Percentiles rank a stretch among this genome's conserved stretches.
Evolutionary conservation across 1,140 invertebrate species (phyloP).

Genomic region (Dreissena polymorpha): DNA sequence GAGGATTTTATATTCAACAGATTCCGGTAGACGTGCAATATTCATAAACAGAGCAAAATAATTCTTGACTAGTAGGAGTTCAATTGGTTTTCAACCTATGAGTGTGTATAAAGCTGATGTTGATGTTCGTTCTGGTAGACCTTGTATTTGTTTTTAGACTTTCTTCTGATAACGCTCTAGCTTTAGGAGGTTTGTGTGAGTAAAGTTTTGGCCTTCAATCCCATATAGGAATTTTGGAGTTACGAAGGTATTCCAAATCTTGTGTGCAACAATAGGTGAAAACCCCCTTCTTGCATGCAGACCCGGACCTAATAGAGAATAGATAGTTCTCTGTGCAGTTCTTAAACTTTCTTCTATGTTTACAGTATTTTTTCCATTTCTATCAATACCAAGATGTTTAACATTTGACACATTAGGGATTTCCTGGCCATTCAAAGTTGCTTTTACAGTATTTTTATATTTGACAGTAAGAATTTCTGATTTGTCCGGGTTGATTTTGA

Average conservation of each 20-base stretch:
- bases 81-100: neutral
- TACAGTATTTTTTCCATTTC: neutral
- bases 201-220: neutral
- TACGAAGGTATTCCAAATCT: neutral
- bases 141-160: neutral
- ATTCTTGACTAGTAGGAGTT: too few relatives aligned
- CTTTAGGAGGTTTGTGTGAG: neutral
- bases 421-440: neutral
- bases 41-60: too few relatives aligned
- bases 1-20: too few relatives aligned
- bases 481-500: neutral
- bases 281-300: neutral
- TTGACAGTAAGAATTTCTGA: conserved; percentile 5
- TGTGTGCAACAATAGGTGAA: neutral
- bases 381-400: neutral
- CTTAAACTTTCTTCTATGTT: neutral
- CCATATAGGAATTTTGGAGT: neutral
- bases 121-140: conserved; percentile 10
- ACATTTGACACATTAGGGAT: neutral
- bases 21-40: too few relatives aligned
- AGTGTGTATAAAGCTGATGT: conserved; percentile 1
- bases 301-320: neutral
- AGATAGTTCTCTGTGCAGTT: neutral
- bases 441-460: neutral
- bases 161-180: neutral